Base-by-base conservation (phyloP, 92 coral and sea anemone species). In the Pocillopora grandis region DNA sequence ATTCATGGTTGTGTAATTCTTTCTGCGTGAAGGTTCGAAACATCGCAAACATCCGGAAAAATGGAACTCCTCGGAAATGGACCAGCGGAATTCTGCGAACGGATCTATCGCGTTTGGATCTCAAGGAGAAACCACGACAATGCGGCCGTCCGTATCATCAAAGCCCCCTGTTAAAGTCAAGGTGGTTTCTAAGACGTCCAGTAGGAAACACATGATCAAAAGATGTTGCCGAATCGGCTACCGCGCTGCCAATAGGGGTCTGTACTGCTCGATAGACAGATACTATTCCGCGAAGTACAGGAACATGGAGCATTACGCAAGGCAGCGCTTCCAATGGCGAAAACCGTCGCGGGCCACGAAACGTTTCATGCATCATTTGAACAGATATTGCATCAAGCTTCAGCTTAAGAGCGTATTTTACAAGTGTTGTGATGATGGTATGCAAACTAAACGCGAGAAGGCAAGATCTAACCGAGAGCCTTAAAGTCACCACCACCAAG, bases 141-240 rank as follows among this genome's bases (percentile, higher is more conserved):
- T 8, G 58, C 66, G 36, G 12, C 83, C 69, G 5, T 17, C 62
- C n/a, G 21, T 48, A 23, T 14, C 65, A 33, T 31, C 66, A n/a
- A 77, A 61, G 10, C 68, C 68, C 36, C 69, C 67, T 1, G 13
- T 12, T 0, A 80, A 80, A 70, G 62, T 31, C 1, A 58, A 59
- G 15, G 20, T 42, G 20, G 69, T 20, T 19, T 37, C 77, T n/a
- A 66, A 81, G 7, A n/a, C 10, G 69, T 58, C 55, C 1, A 64
- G 31, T 19, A 81, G 85, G 56, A 55, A 71, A 18, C 83, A 71
- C 76, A 35, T 88, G 52, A 77, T 81, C 10, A 76, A 88, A 69
- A 74, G 88, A 9, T 90, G 92, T 48, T 90, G 92, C 23, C 76
- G 83, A 58, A 80, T 86, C 64, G 92, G 92, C 16, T 86, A 86